Evolutionary conservation across 1,140 invertebrate species (phyloP), one percentile per base, ranked within the genome.

Genomic region (Aphelenchoides avenae): DNA sequence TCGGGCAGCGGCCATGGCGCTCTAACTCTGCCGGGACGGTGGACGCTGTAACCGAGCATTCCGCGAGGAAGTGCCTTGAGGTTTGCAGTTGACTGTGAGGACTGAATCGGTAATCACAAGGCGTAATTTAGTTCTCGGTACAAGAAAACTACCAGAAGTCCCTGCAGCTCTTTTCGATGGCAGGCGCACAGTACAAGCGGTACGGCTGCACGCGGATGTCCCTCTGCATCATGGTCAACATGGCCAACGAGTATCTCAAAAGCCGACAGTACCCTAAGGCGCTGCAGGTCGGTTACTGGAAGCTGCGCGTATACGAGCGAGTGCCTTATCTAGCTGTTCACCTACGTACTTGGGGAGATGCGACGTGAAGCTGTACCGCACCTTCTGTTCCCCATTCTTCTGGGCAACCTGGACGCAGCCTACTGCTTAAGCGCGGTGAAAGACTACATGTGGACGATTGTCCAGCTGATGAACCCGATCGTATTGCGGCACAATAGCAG

Each of bases 241-340:
- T 62, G 24, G 58, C 60, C 34, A 62, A 64, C 18, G 60, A 62
- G 62, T 66, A 29, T 29, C 33, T 66, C 13, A 24, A 5, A 24
- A 15, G 34, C 5, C 31, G 44, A 44, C 40, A 65, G 22, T 62
- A 44, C 36, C 2, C 18, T 13, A 54, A 62, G 9, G 26, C 58
- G 20, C 20, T 56, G 11, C 60, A 61, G 24, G 58, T 66, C n/a
- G n/a, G n/a, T n/a, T n/a, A n/a, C n/a, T n/a, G n/a, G n/a, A n/a
- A n/a, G n/a, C n/a, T n/a, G n/a, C n/a, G n/a, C n/a, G n/a, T n/a
- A n/a, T n/a, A n/a, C n/a, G n/a, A n/a, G n/a, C n/a, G n/a, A n/a
- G n/a, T n/a, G n/a, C n/a, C n/a, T n/a, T n/a, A n/a, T n/a, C n/a
- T n/a, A n/a, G n/a, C n/a, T n/a, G n/a, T n/a, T n/a, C n/a, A n/a